phyloP scores from a whole-genome alignment of 2,888 invertebrate species.

The Stenichneumon culpator region DNA sequence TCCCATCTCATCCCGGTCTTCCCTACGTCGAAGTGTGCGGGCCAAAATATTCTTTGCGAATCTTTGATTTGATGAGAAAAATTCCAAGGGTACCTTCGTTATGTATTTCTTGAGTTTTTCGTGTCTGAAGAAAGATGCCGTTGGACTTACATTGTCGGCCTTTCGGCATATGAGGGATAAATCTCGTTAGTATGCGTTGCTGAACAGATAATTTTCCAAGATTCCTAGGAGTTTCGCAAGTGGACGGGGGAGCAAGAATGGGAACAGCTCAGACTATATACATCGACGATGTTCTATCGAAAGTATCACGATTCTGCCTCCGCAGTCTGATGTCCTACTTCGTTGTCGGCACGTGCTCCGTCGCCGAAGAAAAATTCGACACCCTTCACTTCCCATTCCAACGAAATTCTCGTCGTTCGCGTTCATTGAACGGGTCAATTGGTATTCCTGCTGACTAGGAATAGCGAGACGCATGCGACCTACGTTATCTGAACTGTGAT shows the following conservation, averaged over 20 bases:
- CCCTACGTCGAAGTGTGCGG: no score
- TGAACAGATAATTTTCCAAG: neutral
- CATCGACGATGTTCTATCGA: neutral
- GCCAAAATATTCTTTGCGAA: no score
- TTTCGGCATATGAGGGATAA: neutral
- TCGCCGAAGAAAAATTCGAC: slow-evolving; percentile 7
- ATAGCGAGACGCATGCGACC: slow-evolving; percentile 7
- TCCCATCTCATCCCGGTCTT: no score
- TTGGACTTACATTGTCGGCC: neutral
- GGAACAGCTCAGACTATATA: neutral
- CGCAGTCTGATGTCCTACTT: slow-evolving; percentile 19
- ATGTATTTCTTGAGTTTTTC: no score
- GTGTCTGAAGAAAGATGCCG: neutral
- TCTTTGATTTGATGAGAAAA: no score
- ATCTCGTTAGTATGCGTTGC: neutral
- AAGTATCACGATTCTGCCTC: slow-evolving; percentile 8
- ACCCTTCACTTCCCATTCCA: neutral
- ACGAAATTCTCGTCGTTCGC: slow-evolving; percentile 10
- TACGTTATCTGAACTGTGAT: neutral
- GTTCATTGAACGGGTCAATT: slow-evolving; percentile 29
- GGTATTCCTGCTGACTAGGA: slow-evolving; percentile 32
- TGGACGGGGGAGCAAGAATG: neutral
- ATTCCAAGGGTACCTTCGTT: no score
- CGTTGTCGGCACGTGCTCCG: neutral
- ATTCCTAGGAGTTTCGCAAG: neutral